These are phyloP conservation scores for Pteronura brasiliensis DNA, from an alignment of 2,113 vertebrate species.

Conservation along the genomic window DNA sequence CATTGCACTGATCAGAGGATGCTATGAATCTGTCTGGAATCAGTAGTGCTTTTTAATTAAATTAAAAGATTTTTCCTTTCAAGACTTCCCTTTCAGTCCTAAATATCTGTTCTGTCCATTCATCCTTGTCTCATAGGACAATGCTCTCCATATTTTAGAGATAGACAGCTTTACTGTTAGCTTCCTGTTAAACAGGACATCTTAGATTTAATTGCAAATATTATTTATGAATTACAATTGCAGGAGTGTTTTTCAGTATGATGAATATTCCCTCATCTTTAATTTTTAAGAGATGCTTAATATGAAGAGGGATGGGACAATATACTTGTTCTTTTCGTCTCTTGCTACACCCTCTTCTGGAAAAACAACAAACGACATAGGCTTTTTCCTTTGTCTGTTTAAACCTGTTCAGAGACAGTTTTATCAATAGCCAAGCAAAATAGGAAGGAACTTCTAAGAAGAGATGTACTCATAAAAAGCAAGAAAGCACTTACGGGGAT, in stretches of 20 bases:
- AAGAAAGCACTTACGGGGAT: constrained; percentile 24
- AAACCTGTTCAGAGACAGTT: constrained; percentile 36
- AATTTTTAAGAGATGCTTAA: constrained; percentile 65
- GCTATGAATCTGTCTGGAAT: constrained; percentile 67
- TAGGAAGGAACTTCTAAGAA: constrained; percentile 5
- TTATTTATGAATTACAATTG: constrained; percentile 74
- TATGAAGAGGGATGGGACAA: background rate
- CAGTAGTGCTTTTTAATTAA: constrained; percentile 80
- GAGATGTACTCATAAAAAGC: constrained; percentile 2
- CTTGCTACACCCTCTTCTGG: background rate
- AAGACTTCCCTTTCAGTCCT: constrained; percentile 71
- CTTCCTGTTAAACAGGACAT: constrained; percentile 70
- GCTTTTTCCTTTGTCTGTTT: constrained; percentile 37
- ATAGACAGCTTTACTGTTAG: constrained; percentile 69
- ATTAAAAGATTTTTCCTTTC: constrained; percentile 75
- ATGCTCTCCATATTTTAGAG: constrained; percentile 55
- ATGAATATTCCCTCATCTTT: constrained; percentile 64
- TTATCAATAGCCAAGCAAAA: constrained; percentile 32
- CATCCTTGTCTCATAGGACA: constrained; percentile 60
- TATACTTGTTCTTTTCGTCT: background rate
- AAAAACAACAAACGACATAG: constrained; percentile 25
- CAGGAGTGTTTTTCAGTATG: constrained; percentile 54
- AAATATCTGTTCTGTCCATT: constrained; percentile 62
- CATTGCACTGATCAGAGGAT: constrained; percentile 51
- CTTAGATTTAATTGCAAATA: constrained; percentile 72